Evolutionary conservation across 2,113 vertebrate species (phyloP).

Genomic region (Pantherophis guttatus): DNA sequence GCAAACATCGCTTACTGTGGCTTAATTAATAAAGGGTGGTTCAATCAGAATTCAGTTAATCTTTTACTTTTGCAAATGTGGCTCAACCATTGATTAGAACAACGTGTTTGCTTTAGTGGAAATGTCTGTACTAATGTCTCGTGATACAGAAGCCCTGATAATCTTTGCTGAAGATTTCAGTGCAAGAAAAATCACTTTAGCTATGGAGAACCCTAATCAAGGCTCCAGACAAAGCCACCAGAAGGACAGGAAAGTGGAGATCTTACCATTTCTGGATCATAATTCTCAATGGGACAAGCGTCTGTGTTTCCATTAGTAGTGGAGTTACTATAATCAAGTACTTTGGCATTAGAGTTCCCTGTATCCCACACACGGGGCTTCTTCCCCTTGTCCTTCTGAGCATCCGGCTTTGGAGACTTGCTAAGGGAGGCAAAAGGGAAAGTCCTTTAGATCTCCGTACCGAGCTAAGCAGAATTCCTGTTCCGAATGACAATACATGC

Average conservation of each 20-base stretch:
- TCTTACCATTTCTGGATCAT: constrained; percentile 49
- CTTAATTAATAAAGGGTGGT: neutral
- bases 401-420: constrained; percentile 86
- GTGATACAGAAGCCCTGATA: rapidly evolving
- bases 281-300: constrained; percentile 64
- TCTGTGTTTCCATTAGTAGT: constrained; percentile 70
- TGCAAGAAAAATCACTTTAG: neutral
- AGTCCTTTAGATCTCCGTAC: neutral
- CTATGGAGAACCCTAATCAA: neutral
- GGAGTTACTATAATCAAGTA: constrained; percentile 86
- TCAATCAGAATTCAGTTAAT: neutral
- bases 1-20: neutral
- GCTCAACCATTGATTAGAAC: neutral
- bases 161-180: rapidly evolving
- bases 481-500: neutral
- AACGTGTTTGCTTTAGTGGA: rapidly evolving
- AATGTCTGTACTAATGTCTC: neutral
- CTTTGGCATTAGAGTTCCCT: constrained; percentile 77
- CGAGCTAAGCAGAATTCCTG: neutral
- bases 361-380: constrained; percentile 86
- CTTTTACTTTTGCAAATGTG: neutral
- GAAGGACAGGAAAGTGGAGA: neutral
- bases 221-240: neutral
- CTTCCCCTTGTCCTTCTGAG: constrained; percentile 84
- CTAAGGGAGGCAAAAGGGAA: constrained; percentile 42